These are phyloP conservation scores for Dicyrtomina minuta DNA, from an alignment of 2,888 invertebrate genomes.

Conservation along the genomic window DNA sequence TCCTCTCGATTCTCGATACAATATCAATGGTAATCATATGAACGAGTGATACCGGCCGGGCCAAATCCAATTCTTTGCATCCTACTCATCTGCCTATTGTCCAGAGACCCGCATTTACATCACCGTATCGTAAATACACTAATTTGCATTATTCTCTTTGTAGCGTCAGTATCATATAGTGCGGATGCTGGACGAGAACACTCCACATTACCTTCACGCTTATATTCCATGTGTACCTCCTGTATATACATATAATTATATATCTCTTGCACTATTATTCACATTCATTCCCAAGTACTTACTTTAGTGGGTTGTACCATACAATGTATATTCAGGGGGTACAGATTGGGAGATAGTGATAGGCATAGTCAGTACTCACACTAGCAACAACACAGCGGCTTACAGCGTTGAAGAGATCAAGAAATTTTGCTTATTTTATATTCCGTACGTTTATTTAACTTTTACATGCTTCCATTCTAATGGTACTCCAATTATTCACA, in stretches of 20 bases:
- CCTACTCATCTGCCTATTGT: conserved; percentile 21
- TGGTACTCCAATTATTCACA: too few relatives aligned
- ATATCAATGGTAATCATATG: conserved; percentile 27
- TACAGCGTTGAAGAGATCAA: too few relatives aligned
- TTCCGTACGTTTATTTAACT: too few relatives aligned
- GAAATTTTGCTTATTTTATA: too few relatives aligned
- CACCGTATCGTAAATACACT: background rate
- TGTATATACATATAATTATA: background rate
- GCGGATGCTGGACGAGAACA: background rate
- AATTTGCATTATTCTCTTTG: background rate
- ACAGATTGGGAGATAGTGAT: too few relatives aligned
- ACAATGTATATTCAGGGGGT: too few relatives aligned
- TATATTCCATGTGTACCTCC: background rate
- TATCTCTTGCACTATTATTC: background rate
- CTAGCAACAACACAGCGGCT: too few relatives aligned
- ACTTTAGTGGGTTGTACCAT: too few relatives aligned
- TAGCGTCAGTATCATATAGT: background rate
- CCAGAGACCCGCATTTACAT: background rate
- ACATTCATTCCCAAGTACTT: too few relatives aligned
- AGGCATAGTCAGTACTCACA: too few relatives aligned
- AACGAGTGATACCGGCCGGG: background rate
- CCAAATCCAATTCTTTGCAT: background rate
- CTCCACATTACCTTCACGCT: background rate
- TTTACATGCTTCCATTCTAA: too few relatives aligned
- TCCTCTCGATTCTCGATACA: conserved; percentile 22